These are phyloP conservation scores for Cettia cetti DNA, from an alignment of 2,113 vertebrate genomes.

Conservation along the genomic window DNA sequence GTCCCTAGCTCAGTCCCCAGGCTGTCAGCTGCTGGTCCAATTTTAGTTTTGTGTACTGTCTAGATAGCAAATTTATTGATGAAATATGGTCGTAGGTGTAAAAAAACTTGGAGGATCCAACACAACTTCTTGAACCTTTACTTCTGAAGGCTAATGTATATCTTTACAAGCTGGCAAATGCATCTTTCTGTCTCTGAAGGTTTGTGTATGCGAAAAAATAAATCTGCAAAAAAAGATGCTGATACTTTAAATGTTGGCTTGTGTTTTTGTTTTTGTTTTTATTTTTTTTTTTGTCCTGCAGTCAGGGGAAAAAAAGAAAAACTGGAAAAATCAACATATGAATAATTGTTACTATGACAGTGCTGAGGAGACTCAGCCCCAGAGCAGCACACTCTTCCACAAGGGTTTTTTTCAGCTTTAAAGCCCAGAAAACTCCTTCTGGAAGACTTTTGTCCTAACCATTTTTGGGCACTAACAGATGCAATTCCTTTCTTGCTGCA, in stretches of 20 bases:
- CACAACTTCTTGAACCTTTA: neutral
- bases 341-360: constrained; percentile 4
- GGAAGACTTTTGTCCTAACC: neutral
- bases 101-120: constrained; percentile 18
- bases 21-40: constrained; percentile 50
- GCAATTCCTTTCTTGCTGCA: neutral
- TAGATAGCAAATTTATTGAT: constrained; percentile 54
- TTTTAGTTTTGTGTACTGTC: constrained; percentile 49
- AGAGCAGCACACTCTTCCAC: neutral
- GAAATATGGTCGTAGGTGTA: constrained; percentile 51
- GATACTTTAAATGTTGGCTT: neutral
- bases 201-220: neutral
- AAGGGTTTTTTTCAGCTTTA: neutral
- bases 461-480: neutral
- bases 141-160: neutral
- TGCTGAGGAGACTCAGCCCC: neutral
- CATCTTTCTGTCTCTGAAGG: neutral
- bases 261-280: neutral
- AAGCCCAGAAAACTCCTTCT: neutral
- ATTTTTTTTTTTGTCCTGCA: neutral
- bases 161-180: neutral
- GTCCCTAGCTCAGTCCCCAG: constrained; percentile 35
- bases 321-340: neutral
- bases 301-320: neutral
- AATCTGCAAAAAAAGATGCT: neutral